phyloP scores from a whole-genome alignment of 1,140 invertebrate genomes.

The Piezodorus guildinii region DNA sequence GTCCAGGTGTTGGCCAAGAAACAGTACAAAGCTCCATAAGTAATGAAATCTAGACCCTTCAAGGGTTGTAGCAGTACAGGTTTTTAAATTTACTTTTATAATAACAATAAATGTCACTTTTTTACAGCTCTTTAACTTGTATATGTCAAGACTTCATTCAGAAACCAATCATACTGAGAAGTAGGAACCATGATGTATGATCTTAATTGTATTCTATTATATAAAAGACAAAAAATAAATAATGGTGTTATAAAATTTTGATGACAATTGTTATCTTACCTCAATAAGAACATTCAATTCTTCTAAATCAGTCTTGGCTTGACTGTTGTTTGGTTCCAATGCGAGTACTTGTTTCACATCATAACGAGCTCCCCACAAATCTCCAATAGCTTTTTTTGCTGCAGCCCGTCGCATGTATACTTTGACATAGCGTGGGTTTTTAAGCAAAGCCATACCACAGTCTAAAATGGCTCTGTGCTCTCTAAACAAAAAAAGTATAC shows the following conservation, averaged over 20 bases:
- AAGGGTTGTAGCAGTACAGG: too few relatives aligned
- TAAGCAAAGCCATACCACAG: constrained; percentile 53
- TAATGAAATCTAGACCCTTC: too few relatives aligned
- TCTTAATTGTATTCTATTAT: not conserved
- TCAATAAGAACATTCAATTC: constrained; percentile 26
- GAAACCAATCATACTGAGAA: not conserved
- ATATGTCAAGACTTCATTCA: too few relatives aligned
- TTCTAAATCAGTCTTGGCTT: constrained; percentile 23
- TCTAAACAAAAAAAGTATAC: constrained; percentile 37
- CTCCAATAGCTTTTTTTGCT: constrained; percentile 49
- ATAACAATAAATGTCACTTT: too few relatives aligned
- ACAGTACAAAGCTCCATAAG: too few relatives aligned
- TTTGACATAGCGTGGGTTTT: constrained; percentile 68
- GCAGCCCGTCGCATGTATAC: constrained; percentile 62
- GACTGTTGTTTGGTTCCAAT: constrained; percentile 57
- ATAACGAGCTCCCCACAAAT: constrained; percentile 47
- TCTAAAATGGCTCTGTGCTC: constrained; percentile 62
- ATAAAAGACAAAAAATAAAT: not conserved
- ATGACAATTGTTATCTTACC: not conserved
- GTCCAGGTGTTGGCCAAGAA: too few relatives aligned
- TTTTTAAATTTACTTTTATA: too few relatives aligned
- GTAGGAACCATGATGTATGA: not conserved
- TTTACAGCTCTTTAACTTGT: too few relatives aligned
- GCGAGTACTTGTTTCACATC: constrained; percentile 54
- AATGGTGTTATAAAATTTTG: not conserved